Base-by-base conservation (phyloP, 2,888 invertebrate species). In the Cacoxenus indagator region DNA sequence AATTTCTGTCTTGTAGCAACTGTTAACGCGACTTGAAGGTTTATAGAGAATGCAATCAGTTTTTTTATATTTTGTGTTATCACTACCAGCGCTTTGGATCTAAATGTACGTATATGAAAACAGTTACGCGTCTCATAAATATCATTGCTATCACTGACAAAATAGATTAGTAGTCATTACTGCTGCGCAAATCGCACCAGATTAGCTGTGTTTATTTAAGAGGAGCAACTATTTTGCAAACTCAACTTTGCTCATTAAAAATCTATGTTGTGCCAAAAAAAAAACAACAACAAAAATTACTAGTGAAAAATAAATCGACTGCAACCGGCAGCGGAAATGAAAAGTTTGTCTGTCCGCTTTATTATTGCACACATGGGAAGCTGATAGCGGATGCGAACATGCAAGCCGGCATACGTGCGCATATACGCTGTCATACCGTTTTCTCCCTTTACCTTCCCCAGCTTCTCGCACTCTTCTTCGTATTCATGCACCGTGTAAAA, bases 201-300 rank as follows among this genome's bases (percentile, higher is more conserved):
- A 37, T 37, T 14, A 37, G 8, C 37, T 37, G 14, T 11, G 14
- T 11, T 11, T 11, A 37, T 31, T 31, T 14, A 8, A 4, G 8
- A 37, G 37, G 14, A 37, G 37, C 37, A 37, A 37, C 3, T 37
- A 14, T 37, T 11, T 19, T 22, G 19, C 19, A 22, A 51, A 51
- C 51, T 51, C 17, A 51, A 51, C 51, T 51, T 51, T 51, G 51
- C 51, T 51, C 51, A 51, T 51, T 51, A 51, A 22, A 51, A 51
- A 37, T 37, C 9, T 37, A 37, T 37, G 14, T 51, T 17, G 51
- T n/a, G 45, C n/a, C 51, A 51, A 51, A 51, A 19, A 51, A 19
- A 51, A 51, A 9, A 3, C 6, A 5, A 22, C 9, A 19, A 51
- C 17, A 9, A 51, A 9, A 22, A 22, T 17, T 19, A 51, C 22